Evolutionary conservation across 2,888 invertebrate species (phyloP).

Genomic region (Hypena proboscidalis): DNA sequence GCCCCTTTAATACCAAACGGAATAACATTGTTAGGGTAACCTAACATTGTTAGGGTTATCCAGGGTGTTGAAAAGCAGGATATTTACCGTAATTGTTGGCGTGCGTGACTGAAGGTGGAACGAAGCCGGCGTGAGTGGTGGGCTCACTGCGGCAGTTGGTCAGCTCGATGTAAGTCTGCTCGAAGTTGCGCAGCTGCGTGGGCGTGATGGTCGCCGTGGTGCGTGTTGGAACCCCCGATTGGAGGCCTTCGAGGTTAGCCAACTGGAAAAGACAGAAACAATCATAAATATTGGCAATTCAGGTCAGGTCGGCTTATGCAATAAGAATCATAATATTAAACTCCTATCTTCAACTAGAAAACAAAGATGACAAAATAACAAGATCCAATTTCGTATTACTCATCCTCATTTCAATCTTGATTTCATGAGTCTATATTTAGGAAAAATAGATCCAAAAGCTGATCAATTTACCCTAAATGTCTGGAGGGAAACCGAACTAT

Average conservation of each 20-base stretch:
- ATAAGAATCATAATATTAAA: too few species aligned
- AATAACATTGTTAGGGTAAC: too few species aligned
- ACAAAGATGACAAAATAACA: neutral
- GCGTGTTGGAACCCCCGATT: slow-evolving; percentile 95
- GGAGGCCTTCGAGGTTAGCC: slow-evolving; percentile 93
- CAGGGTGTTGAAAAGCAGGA: neutral
- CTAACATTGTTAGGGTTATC: too few species aligned
- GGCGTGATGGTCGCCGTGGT: slow-evolving; percentile 98
- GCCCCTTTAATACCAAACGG: too few species aligned
- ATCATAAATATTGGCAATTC: slow-evolving; percentile 27
- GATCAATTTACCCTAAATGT: too few species aligned
- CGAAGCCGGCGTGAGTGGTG: slow-evolving; percentile 96
- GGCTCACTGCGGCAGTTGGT: slow-evolving; percentile 91
- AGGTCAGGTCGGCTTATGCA: too few species aligned
- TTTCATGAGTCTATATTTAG: too few species aligned
- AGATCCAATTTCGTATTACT: too few species aligned
- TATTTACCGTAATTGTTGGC: slow-evolving; percentile 80
- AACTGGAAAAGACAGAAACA: slow-evolving; percentile 86
- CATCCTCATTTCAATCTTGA: too few species aligned
- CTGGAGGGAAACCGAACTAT: too few species aligned
- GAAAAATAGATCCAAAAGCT: too few species aligned
- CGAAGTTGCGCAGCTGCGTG: slow-evolving; percentile 95
- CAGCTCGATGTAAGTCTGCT: slow-evolving; percentile 95
- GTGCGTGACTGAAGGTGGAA: slow-evolving; percentile 90
- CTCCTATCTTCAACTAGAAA: too few species aligned